Evolutionary conservation across 1,140 invertebrate species (phyloP).

Genomic region (Ceratitis capitata): DNA sequence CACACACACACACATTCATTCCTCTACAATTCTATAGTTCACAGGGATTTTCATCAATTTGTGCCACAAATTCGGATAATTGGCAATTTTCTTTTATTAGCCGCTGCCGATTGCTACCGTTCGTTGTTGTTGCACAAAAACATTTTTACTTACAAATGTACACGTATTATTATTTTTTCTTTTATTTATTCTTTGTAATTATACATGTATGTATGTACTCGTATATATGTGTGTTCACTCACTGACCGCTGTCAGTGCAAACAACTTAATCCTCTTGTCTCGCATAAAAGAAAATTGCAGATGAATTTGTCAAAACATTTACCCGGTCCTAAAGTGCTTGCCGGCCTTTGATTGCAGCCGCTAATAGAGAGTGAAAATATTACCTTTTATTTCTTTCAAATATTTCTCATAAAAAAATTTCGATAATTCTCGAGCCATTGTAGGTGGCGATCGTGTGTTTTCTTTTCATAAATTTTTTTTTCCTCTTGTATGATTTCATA

Average conservation of each 20-base stretch:
- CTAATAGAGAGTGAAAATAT: not conserved
- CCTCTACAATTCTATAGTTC: not conserved
- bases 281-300: not conserved
- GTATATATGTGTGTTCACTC: not conserved
- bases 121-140: not conserved
- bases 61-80: slow-evolving; percentile 30
- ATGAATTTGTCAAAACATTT: slow-evolving; percentile 35
- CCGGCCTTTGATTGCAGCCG: not conserved
- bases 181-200: not conserved
- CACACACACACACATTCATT: not conserved
- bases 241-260: slow-evolving; percentile 13
- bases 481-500: not conserved
- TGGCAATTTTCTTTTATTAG: slow-evolving; percentile 37
- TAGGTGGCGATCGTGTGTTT: too few species aligned
- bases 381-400: not conserved
- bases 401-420: not conserved
- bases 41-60: slow-evolving; percentile 22
- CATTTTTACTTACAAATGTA: not conserved
- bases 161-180: not conserved
- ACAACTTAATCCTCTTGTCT: slow-evolving; percentile 35
- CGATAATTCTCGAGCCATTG: not conserved
- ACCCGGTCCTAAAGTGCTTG: not conserved
- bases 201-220: too few species aligned
- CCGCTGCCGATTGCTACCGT: slow-evolving; percentile 5
- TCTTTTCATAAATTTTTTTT: not conserved